Percentiles rank a stretch among this genome's conserved stretches.
Conservation (phyloP, 2,797 vertebrate genomes). For the Chloroceryle amazona region DNA sequence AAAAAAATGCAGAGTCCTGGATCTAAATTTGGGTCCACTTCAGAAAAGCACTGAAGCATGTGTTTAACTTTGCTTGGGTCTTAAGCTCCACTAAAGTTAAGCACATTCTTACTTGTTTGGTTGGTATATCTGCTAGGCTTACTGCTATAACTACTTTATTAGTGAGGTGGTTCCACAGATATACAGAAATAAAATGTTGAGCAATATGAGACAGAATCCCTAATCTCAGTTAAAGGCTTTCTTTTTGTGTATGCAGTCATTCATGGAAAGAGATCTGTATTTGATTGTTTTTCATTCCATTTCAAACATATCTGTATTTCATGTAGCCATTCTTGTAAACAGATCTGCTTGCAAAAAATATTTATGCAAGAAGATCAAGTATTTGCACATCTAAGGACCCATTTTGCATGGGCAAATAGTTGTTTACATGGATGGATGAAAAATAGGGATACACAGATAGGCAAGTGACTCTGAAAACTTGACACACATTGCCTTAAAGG, state of each 20-base stretch:
- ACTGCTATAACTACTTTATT: background rate
- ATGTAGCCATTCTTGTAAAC: constrained; percentile 26
- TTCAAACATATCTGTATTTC: constrained; percentile 45
- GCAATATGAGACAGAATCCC: background rate
- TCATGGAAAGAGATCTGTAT: background rate
- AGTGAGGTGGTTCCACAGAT: background rate
- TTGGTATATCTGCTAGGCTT: background rate
- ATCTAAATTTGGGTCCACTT: background rate
- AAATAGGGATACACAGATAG: constrained; percentile 30
- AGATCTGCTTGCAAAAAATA: constrained; percentile 42
- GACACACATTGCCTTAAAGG: constrained; percentile 43
- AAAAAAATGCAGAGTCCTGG: background rate
- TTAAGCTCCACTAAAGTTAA: background rate
- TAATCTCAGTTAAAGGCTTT: background rate
- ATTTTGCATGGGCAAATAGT: constrained; percentile 59
- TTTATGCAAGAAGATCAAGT: constrained; percentile 44
- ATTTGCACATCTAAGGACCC: constrained; percentile 57
- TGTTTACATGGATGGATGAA: constrained; percentile 15
- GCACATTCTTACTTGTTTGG: background rate
- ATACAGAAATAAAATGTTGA: background rate
- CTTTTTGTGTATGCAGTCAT: background rate
- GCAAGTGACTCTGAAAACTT: constrained; percentile 51
- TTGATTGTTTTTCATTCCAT: constrained; percentile 30
- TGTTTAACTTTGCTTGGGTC: background rate
- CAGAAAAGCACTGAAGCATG: background rate